These are phyloP conservation scores for Sebastes jordani DNA, from an alignment of 2,797 vertebrate species.

Conservation along the genomic window DNA sequence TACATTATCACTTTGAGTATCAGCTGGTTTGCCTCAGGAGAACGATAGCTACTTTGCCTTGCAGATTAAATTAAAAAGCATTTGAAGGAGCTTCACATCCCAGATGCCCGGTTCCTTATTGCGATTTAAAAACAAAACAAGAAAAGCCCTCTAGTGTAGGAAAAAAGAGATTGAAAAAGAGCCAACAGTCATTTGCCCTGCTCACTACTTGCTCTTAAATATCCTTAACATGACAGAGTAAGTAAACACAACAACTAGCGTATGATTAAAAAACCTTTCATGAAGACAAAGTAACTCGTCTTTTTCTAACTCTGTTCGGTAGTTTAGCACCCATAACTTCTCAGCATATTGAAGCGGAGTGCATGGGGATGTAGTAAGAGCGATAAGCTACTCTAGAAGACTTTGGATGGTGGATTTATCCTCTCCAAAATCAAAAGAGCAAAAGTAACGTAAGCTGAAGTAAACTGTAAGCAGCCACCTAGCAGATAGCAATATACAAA, in stretches of 20 bases:
- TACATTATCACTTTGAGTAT: conserved; percentile 2
- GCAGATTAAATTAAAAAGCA: conserved; percentile 13
- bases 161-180: not conserved
- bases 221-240: not conserved
- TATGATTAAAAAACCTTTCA: not conserved
- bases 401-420: not conserved
- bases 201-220: not conserved
- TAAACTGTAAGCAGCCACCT: too few relatives aligned
- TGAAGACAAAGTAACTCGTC: not conserved
- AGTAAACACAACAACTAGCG: not conserved
- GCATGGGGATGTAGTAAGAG: not conserved
- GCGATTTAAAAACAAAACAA: not conserved
- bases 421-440: not conserved
- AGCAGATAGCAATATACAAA: too few relatives aligned
- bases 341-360: not conserved
- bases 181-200: not conserved
- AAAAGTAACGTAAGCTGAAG: not conserved
- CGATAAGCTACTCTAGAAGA: not conserved
- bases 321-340: not conserved
- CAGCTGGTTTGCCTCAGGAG: conserved; percentile 4
- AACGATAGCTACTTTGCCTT: conserved; percentile 15
- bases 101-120: not conserved
- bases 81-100: not conserved
- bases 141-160: not conserved
- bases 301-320: not conserved